Percentiles rank a stretch among this genome's conserved stretches.
These are phyloP conservation scores for Cochlearius cochlearius DNA, from an alignment of 2,113 vertebrate genomes.

Conservation along the genomic window DNA sequence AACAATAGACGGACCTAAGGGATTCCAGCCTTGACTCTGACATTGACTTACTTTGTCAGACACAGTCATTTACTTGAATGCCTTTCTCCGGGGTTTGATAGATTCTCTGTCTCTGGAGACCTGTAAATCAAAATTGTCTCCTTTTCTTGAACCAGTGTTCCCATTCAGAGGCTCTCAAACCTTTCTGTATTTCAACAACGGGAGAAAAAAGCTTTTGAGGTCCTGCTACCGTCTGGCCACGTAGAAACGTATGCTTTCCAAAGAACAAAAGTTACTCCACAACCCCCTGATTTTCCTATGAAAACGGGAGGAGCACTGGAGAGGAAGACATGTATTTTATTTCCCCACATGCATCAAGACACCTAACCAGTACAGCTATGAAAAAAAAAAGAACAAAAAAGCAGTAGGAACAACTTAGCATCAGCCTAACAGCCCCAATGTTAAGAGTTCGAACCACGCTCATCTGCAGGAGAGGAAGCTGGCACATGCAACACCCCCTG, in stretches of 20 bases:
- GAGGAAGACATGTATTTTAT: background rate
- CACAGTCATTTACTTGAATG: background rate
- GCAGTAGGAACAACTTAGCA: background rate
- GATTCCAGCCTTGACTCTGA: background rate
- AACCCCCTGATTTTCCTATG: background rate
- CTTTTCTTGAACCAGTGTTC: background rate
- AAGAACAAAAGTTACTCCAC: background rate
- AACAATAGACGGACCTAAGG: background rate
- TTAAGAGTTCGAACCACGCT: background rate
- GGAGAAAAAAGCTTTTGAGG: background rate
- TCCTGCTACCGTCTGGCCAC: background rate
- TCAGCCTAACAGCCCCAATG: background rate
- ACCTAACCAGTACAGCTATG: background rate
- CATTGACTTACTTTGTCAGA: background rate
- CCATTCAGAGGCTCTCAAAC: background rate
- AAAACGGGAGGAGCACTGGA: background rate
- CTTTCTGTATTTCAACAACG: background rate
- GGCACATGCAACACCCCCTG: background rate
- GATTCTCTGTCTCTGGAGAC: background rate
- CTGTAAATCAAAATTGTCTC: background rate
- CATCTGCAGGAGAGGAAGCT: background rate
- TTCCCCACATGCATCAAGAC: background rate
- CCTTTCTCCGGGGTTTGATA: background rate
- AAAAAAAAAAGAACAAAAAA: background rate
- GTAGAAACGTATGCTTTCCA: background rate